Conservation (phyloP, 2,113 vertebrate genomes). For the Callorhinus ursinus region DNA sequence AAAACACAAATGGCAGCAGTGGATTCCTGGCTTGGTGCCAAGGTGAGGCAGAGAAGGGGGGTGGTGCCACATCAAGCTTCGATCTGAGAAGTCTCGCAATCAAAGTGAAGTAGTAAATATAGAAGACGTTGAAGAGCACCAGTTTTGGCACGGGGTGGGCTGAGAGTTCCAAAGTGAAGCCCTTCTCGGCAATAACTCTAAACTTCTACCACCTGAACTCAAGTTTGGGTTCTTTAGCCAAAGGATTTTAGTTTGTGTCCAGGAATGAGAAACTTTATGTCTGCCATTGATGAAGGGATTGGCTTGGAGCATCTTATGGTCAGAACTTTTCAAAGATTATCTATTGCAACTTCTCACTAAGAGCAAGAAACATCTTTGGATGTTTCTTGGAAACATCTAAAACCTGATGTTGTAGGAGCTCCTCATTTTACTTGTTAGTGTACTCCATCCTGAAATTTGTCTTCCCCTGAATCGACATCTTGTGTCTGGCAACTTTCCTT, state of each 20-base stretch:
- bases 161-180: background rate
- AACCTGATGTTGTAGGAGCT: background rate
- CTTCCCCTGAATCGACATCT: background rate
- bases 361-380: background rate
- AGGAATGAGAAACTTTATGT: background rate
- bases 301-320: background rate
- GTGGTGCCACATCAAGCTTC: background rate
- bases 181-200: background rate
- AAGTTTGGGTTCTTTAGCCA: background rate
- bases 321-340: background rate
- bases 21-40: conserved; percentile 66
- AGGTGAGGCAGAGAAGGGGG: background rate
- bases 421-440: background rate
- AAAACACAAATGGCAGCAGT: conserved; percentile 77
- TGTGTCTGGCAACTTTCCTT: background rate
- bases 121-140: background rate
- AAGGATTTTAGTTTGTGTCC: background rate
- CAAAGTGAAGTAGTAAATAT: background rate
- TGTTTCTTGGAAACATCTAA: background rate
- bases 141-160: background rate
- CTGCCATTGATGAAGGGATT: background rate
- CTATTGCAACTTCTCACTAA: background rate
- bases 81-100: background rate
- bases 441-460: conserved; percentile 10
- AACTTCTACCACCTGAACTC: background rate